phyloP scores from a whole-genome alignment of 2,888 invertebrate species.

The Stenodera caucasica region DNA sequence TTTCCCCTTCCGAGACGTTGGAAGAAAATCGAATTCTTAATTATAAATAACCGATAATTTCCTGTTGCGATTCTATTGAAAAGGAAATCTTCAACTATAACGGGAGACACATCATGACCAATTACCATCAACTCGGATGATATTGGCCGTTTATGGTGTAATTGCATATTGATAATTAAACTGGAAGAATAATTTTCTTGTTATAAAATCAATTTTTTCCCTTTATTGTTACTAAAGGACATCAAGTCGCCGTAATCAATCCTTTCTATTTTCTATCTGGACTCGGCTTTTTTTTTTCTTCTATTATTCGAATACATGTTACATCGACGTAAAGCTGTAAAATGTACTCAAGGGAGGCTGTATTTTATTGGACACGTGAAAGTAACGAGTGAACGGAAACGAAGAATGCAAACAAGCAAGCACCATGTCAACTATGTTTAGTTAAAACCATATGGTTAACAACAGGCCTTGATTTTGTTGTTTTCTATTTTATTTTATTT shows the following conservation, averaged over 20 bases:
- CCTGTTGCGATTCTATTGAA: neutral
- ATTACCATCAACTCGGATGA: neutral
- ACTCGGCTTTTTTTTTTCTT: no score
- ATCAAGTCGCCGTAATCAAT: slow-evolving; percentile 14
- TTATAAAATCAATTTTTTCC: no score
- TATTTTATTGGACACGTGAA: slow-evolving; percentile 26
- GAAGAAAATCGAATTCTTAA: no score
- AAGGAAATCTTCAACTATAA: neutral
- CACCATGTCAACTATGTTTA: slow-evolving; percentile 8
- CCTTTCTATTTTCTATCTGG: slow-evolving; percentile 21
- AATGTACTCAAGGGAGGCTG: slow-evolving; percentile 26
- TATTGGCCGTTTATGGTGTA: neutral
- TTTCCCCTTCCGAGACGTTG: no score
- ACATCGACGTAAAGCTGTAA: slow-evolving; percentile 21
- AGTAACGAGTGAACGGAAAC: slow-evolving; percentile 27
- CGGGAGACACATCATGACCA: neutral
- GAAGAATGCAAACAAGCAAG: slow-evolving; percentile 15
- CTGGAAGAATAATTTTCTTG: neutral
- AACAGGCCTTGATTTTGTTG: neutral
- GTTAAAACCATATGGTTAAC: slow-evolving; percentile 24
- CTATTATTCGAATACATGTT: slow-evolving; percentile 14
- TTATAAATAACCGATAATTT: no score
- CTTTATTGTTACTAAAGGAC: no score
- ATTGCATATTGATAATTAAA: neutral
- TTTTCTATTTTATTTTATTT: neutral